A percentile compares a stretch with the other conserved stretches of the same genome.
Conservation (phyloP, 1,140 invertebrate species). For the Phymorhynchus buccinoides region DNA sequence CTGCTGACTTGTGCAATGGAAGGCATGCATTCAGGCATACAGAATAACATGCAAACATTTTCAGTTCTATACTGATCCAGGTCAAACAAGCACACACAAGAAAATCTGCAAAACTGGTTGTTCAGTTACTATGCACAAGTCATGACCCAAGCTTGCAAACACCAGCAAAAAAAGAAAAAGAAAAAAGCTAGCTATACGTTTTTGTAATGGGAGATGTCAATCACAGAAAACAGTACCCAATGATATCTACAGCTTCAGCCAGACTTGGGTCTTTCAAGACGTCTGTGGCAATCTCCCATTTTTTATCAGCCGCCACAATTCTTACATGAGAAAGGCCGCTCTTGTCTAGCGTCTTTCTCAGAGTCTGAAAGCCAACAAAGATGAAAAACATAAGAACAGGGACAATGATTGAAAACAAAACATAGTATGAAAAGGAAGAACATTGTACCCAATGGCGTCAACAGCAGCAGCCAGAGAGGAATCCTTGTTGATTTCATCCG, state of each 20-base stretch:
- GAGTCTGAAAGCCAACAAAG: conserved; percentile 44
- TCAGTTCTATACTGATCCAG: too few relatives aligned
- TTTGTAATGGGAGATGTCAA: not conserved
- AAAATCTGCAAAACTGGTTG: not conserved
- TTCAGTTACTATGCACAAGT: too few relatives aligned
- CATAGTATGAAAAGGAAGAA: not conserved
- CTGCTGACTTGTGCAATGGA: too few relatives aligned
- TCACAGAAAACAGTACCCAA: conserved; percentile 52
- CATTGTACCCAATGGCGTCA: conserved; percentile 56
- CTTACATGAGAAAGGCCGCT: conserved; percentile 54
- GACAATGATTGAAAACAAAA: not conserved
- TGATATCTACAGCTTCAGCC: conserved; percentile 48
- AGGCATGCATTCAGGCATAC: too few relatives aligned
- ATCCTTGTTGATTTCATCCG: conserved; percentile 63
- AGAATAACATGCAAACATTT: too few relatives aligned
- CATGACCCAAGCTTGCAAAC: not conserved
- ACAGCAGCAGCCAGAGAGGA: conserved; percentile 51
- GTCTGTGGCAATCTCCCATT: conserved; percentile 59
- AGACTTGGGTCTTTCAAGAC: conserved; percentile 60
- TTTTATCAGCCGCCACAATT: conserved; percentile 65
- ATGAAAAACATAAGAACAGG: not conserved
- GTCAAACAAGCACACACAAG: not conserved
- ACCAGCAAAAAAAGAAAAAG: not conserved
- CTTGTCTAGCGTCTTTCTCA: conserved; percentile 53
- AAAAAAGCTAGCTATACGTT: not conserved